Percentiles rank a stretch among this genome's conserved stretches.
phyloP scores from a whole-genome alignment of 2,888 invertebrate species.

The Rotaria magnacalcarata region DNA sequence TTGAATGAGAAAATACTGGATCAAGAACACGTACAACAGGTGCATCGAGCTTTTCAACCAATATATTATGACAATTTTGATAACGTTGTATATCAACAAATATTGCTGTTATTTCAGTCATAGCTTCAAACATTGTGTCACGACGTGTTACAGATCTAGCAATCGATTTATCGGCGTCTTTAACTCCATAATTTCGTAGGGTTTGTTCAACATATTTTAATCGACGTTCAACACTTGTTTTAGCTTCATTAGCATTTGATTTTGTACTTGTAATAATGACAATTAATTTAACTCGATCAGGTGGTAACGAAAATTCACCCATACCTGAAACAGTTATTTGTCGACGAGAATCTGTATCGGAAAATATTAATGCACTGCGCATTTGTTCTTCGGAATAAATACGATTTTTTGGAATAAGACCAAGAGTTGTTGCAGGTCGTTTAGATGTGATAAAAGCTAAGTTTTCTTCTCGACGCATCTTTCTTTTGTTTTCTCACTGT shows the following conservation, averaged over 20 bases:
- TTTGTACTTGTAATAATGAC: conserved; percentile 39
- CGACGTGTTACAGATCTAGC: background rate
- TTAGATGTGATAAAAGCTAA: background rate
- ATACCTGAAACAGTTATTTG: conserved; percentile 37
- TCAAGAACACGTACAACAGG: conserved; percentile 35
- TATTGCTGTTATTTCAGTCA: conserved; percentile 30
- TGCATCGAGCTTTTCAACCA: conserved; percentile 43
- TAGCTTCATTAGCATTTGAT: conserved; percentile 37
- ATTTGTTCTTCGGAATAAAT: background rate
- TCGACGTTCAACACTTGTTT: conserved; percentile 41
- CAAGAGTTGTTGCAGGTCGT: background rate
- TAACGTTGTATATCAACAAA: conserved; percentile 38
- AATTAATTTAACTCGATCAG: conserved; percentile 39
- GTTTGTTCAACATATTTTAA: conserved; percentile 41
- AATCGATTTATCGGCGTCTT: conserved; percentile 1
- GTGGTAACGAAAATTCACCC: conserved; percentile 40
- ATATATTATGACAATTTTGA: conserved; percentile 37
- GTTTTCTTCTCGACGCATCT: conserved; percentile 11
- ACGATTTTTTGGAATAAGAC: background rate
- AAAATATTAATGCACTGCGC: conserved; percentile 5
- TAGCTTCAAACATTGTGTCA: conserved; percentile 32
- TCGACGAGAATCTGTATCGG: background rate
- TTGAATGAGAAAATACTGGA: conserved; percentile 37
- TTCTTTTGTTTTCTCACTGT: background rate
- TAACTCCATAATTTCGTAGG: conserved; percentile 39